Evolutionary conservation across 2,888 invertebrate genomes (phyloP), one percentile per base, ranked within the genome.

Genomic region (Seira ritae): DNA sequence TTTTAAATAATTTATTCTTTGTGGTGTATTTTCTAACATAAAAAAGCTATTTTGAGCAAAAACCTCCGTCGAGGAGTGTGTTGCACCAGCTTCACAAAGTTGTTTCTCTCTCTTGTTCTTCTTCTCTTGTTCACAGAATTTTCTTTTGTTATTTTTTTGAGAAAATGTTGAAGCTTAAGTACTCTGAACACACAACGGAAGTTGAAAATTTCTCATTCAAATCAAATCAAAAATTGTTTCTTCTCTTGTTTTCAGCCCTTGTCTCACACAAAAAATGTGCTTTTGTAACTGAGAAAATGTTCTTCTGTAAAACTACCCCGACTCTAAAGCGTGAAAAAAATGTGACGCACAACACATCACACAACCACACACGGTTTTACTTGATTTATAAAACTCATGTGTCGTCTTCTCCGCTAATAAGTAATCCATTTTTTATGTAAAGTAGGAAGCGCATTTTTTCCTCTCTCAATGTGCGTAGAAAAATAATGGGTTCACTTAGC

Each of bases 171-270:
- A 31, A 31, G 55, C 12, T 55, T 55, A 55, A 55, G 55, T 17
- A n/a, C 31, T 31, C 55, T 55, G 6, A 55, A 55, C 55, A 55
- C 17, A 8, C 55, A 55, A 55, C 55, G 55, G 55, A 55, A 55
- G 55, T 55, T 55, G 55, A 55, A 55, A 55, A 55, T 55, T 55
- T 55, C 55, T 55, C 55, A 55, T 55, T 55, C 55, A 55, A 55
- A 55, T 55, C 55, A 55, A 55, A 55, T 55, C 55, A 17, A 55
- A 31, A 55, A 55, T 55, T 55, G 55, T 55, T 55, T 55, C 55
- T 55, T 55, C 55, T 55, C 55, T 55, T 55, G 55, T 31, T 31
- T 31, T 31, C 31, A 31, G 31, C 31, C 31, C 31, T 31, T 31
- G 31, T 31, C 31, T 31, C 2, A 31, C 31, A 31, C n/a, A 31